These are phyloP conservation scores for Motacilla alba DNA, from an alignment of 2,113 vertebrate species.

Conservation along the genomic window DNA sequence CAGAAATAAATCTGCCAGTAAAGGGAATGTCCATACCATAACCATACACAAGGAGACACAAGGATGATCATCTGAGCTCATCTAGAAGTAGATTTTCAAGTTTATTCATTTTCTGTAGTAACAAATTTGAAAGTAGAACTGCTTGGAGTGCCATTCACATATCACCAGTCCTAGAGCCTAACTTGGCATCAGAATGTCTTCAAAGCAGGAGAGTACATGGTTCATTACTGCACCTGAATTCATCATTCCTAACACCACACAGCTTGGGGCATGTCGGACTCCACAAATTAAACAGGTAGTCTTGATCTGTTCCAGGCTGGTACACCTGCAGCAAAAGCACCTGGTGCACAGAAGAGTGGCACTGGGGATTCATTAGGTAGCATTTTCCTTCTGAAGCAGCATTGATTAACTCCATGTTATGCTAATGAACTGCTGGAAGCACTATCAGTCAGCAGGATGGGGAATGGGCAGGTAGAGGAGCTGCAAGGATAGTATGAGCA, in stretches of 20 bases:
- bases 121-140: background rate
- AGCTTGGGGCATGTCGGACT: background rate
- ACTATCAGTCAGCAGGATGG: background rate
- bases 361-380: slow-evolving; percentile 2
- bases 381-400: slow-evolving; percentile 11
- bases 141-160: background rate
- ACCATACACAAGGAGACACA: background rate
- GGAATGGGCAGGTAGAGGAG: background rate
- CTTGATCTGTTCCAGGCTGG: background rate
- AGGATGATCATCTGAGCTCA: background rate
- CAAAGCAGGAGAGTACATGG: background rate
- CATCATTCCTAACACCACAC: background rate
- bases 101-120: background rate
- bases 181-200: background rate
- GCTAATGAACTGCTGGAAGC: background rate
- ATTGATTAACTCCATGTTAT: background rate
- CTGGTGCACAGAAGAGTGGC: background rate
- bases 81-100: background rate
- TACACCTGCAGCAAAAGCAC: background rate
- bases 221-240: background rate
- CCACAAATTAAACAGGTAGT: background rate
- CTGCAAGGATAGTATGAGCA: background rate
- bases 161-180: background rate
- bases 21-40: background rate
- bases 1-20: background rate